Base-by-base conservation (phyloP, 1,140 invertebrate species). In the Platyscapa corneri region DNA sequence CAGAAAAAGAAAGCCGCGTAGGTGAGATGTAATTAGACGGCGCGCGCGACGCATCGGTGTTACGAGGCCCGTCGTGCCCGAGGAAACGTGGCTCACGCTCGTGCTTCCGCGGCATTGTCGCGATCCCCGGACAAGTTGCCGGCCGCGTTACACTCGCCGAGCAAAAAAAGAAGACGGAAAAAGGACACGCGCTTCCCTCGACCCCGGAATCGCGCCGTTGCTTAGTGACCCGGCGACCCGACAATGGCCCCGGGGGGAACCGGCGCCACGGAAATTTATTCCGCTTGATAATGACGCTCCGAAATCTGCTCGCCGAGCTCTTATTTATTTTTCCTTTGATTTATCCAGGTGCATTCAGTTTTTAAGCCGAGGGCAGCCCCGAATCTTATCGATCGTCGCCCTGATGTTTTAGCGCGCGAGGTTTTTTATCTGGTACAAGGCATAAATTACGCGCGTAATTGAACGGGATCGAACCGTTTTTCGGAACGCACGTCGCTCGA, bases 91-190 rank as follows among this genome's bases (percentile, higher is more conserved):
- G 89, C 87, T 89, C 88, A 90, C 86, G 90, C 88, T 91, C 90
- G 90, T 87, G 82, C 91, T 92, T 92, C 91, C 90, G 90, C 86
- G 89, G 88, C 87, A 91, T 92, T 92, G 91, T 91, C 86, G 82
- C 87, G 84, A n/a, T n/a, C 70, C 64, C 60, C 79, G n/a, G 42
- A 82, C 87, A 89, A 91, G 90, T 90, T 90, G 89, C 87, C 87
- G 86, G 83, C 72, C 34, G 34, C 81, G 64, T 86, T 74, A 64
- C 65, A 82, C 23, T 72, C 72, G 65, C 46, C 39, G n/a, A 72
- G 16, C 70, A 49, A 74, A 64, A 64, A 6, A 64, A 79, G 20
- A 5, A 27, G 30, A 39, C 7, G 27, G 20, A 75, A 65, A 56
- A 67, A 64, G 27, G 46, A 32, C 77, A 49, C 79, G 70, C 79